phyloP scores from a whole-genome alignment of 1,140 invertebrate species.

The Drosophila fuyamai region DNA sequence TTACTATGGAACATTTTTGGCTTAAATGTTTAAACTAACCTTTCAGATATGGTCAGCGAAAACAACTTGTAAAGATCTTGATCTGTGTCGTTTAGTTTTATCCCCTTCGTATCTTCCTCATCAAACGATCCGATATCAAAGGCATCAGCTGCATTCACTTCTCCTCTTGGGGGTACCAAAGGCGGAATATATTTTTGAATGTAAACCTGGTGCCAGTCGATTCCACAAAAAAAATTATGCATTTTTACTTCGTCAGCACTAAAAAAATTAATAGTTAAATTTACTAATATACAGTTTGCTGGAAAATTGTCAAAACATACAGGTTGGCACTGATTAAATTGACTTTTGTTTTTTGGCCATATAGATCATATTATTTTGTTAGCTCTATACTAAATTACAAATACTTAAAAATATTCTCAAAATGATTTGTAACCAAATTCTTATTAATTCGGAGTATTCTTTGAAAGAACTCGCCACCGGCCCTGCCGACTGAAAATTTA shows the following conservation, averaged over 20 bases:
- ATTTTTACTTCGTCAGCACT: slow-evolving; percentile 99
- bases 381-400: too few species aligned
- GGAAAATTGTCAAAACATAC: too few species aligned
- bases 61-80: slow-evolving; percentile 99
- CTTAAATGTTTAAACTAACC: slow-evolving; percentile 79
- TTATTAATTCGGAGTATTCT: too few species aligned
- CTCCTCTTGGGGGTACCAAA: slow-evolving; percentile 98
- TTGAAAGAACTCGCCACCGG: too few species aligned
- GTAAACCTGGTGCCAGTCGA: slow-evolving; percentile 99
- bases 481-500: too few species aligned
- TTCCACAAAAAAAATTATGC: slow-evolving; percentile 97
- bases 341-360: too few species aligned
- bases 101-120: slow-evolving; percentile 99
- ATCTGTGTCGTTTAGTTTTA: slow-evolving; percentile 98
- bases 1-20: too few species aligned
- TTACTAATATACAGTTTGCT: too few species aligned
- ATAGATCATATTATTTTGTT: too few species aligned
- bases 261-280: slow-evolving; percentile 2
- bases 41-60: slow-evolving; percentile 98
- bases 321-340: too few species aligned
- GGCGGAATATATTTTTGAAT: slow-evolving; percentile 99
- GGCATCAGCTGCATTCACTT: slow-evolving; percentile 99
- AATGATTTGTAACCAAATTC: too few species aligned
- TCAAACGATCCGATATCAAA: slow-evolving; percentile 99
- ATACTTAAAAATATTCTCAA: too few species aligned